These are phyloP conservation scores for Opisthograptis luteolata DNA, from an alignment of 2,888 invertebrate species.

Conservation along the genomic window DNA sequence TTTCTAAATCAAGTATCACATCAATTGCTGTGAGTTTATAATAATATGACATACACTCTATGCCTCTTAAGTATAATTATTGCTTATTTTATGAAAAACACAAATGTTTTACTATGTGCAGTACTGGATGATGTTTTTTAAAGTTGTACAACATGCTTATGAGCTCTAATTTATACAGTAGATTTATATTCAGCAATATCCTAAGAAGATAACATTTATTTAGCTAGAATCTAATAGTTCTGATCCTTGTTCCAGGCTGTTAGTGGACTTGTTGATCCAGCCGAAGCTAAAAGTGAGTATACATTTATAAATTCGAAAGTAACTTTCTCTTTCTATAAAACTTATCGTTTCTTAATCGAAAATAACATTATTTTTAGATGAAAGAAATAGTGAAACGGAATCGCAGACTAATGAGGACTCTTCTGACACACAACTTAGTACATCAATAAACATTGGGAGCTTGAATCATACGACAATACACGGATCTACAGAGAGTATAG, in stretches of 20 bases:
- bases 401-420: conserved; percentile 92
- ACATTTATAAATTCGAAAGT: conserved; percentile 5
- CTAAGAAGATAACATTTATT: no score
- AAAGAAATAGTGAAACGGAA: conserved; percentile 94
- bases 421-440: conserved; percentile 87
- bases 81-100: no score
- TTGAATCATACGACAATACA: conserved; percentile 79
- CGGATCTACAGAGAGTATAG: conserved; percentile 78
- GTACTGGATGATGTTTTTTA: no score
- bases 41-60: no score
- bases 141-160: no score
- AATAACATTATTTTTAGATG: conserved; percentile 81
- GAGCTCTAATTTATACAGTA: no score
- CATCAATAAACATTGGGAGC: conserved; percentile 71
- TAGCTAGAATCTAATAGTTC: background rate
- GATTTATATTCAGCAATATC: no score
- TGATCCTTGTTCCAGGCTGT: conserved; percentile 86
- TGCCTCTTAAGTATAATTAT: no score
- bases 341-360: no score
- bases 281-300: conserved; percentile 91
- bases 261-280: conserved; percentile 90
- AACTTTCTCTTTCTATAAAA: no score
- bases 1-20: conserved; percentile 99
- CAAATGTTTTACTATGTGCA: no score
- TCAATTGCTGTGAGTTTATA: conserved; percentile 94